phyloP scores from a whole-genome alignment of 2,888 invertebrate genomes.

The Petrolisthes cinctipes region DNA sequence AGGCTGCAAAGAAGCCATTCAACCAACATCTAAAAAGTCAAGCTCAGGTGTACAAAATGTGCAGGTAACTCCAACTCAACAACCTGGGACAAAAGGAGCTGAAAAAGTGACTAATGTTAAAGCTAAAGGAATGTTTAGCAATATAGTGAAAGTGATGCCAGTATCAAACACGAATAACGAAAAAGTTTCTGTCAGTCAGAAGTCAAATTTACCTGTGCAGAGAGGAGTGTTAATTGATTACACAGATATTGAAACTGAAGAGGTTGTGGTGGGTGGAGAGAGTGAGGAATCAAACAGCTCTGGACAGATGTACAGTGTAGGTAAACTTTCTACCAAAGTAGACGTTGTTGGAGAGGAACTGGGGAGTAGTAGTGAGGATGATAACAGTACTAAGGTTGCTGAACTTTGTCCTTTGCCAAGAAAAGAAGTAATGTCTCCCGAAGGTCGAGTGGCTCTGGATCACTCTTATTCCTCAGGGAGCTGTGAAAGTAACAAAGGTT shows the following conservation, averaged over 20 bases:
- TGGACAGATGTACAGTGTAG: constrained; percentile 20
- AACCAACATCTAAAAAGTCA: too few species aligned
- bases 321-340: constrained; percentile 11
- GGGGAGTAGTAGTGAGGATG: constrained; percentile 54
- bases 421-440: constrained; percentile 43
- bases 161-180: neutral
- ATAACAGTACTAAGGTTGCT: constrained; percentile 18
- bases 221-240: constrained; percentile 30
- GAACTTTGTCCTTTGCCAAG: constrained; percentile 21
- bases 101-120: too few species aligned
- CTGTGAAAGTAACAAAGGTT: constrained; percentile 23
- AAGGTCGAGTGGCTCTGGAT: constrained; percentile 53
- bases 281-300: constrained; percentile 18
- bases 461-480: constrained; percentile 53
- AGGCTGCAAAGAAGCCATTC: too few species aligned
- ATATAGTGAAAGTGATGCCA: neutral
- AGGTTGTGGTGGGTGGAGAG: constrained; percentile 54
- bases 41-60: too few species aligned
- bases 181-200: neutral
- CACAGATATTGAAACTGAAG: constrained; percentile 51
- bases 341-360: constrained; percentile 31
- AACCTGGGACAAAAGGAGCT: too few species aligned
- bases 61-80: too few species aligned
- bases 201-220: constrained; percentile 4
- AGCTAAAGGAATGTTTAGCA: neutral